Evolutionary conservation across 1,140 invertebrate genomes (phyloP).

Genomic region (Polyergus mexicanus): DNA sequence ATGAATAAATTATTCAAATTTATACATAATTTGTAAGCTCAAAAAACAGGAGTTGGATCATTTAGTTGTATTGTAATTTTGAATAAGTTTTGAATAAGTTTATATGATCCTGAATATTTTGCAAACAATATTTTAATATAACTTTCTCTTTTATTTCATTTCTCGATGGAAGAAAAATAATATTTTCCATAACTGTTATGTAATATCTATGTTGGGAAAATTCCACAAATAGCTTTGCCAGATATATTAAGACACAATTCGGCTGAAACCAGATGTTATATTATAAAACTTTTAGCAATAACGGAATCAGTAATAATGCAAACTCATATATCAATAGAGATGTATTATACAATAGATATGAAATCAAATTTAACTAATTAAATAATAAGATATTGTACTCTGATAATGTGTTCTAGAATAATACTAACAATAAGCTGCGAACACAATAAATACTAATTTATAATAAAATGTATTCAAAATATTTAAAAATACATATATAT

Average conservation of each 20-base stretch:
- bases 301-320: conserved; percentile 30
- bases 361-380: background rate
- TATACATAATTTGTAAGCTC: background rate
- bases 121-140: background rate
- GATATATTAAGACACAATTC: background rate
- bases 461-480: background rate
- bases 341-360: background rate
- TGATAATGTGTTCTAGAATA: background rate
- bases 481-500: background rate
- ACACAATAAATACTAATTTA: background rate
- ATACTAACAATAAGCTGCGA: background rate
- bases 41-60: background rate
- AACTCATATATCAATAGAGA: background rate
- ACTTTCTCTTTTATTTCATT: background rate
- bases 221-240: background rate
- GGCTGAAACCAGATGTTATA: background rate
- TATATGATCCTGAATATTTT: background rate
- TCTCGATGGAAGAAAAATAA: background rate
- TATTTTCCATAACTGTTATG: background rate
- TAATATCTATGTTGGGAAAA: background rate
- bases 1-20: conserved; percentile 10
- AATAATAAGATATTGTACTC: background rate
- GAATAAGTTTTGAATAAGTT: conserved; percentile 7
- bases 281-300: conserved; percentile 1
- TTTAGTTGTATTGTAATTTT: background rate